Percentiles rank a stretch among this genome's conserved stretches.
phyloP scores from a whole-genome alignment of 2,113 vertebrate genomes.

The Perca schrenkii region DNA sequence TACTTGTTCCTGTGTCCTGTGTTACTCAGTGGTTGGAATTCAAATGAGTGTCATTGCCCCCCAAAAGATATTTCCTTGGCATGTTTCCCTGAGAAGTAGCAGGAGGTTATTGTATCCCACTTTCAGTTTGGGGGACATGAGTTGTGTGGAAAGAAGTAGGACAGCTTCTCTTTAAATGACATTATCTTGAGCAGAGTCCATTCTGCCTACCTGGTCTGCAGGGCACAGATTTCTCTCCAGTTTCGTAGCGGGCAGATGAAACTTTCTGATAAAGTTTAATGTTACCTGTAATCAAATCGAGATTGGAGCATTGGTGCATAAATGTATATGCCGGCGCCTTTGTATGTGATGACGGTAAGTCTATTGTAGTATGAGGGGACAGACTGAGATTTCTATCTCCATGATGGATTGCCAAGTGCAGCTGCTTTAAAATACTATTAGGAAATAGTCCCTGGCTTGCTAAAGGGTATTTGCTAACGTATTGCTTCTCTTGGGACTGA shows the following conservation, averaged over 20 bases:
- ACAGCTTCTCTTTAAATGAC: constrained; percentile 61
- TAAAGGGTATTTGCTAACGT: constrained; percentile 67
- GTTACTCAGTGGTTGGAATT: constrained; percentile 20
- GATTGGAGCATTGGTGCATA: constrained; percentile 28
- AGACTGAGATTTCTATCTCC: constrained; percentile 78
- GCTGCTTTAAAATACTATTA: constrained; percentile 77
- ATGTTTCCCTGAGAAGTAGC: constrained; percentile 10
- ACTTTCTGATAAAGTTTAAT: constrained; percentile 32
- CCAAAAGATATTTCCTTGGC: neutral
- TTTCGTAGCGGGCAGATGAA: constrained; percentile 44
- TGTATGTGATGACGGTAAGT: constrained; percentile 44
- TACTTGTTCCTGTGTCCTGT: neutral
- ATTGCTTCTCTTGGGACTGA: constrained; percentile 61
- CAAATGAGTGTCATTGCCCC: neutral
- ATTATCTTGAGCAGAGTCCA: constrained; percentile 58
- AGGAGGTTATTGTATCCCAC: constrained; percentile 25
- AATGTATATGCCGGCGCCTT: constrained; percentile 35
- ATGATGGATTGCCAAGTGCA: constrained; percentile 81
- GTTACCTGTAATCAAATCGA: constrained; percentile 49
- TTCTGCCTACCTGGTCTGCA: constrained; percentile 45
- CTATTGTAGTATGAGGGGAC: constrained; percentile 51
- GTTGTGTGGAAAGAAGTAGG: constrained; percentile 50
- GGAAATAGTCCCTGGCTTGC: constrained; percentile 55
- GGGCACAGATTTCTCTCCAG: constrained; percentile 26
- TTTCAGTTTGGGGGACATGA: constrained; percentile 53